Evolutionary conservation across 1,140 invertebrate genomes (phyloP).

Genomic region (Oncopeltus fasciatus): DNA sequence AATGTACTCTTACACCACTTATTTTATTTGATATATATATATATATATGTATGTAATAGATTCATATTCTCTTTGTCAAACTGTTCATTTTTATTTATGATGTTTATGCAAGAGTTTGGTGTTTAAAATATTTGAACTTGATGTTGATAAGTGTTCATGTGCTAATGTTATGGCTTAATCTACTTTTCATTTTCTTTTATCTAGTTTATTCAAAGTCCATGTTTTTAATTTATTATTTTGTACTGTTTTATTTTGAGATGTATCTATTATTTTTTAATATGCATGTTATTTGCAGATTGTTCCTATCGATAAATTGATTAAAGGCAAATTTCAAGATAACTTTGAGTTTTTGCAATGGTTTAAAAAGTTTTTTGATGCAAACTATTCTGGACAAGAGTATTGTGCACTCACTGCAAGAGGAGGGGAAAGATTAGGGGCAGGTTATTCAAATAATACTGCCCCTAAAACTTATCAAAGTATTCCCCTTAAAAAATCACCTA

Average conservation of each 20-base stretch:
- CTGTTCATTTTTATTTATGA: not conserved
- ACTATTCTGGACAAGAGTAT: constrained; percentile 85
- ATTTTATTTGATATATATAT: not conserved
- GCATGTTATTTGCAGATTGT: constrained; percentile 51
- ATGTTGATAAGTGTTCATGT: no score
- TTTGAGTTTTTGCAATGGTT: constrained; percentile 99
- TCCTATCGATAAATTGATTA: constrained; percentile 77
- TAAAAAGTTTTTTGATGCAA: constrained; percentile 98
- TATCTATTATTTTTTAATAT: constrained; percentile 24
- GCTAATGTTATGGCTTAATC: no score
- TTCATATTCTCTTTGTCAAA: not conserved
- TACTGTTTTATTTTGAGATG: constrained; percentile 30
- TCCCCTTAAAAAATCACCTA: not conserved
- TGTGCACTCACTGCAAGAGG: constrained; percentile 73
- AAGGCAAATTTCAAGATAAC: constrained; percentile 93
- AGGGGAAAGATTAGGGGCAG: constrained; percentile 61
- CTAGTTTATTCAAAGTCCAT: no score
- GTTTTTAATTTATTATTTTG: not conserved
- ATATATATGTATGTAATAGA: not conserved
- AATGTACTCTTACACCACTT: not conserved
- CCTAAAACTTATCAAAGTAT: not conserved
- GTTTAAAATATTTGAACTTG: no score
- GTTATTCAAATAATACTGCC: constrained; percentile 28
- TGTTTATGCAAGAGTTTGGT: no score
- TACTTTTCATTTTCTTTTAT: not conserved